Evolutionary conservation across 2,888 invertebrate genomes (phyloP), one percentile per base, ranked within the genome.

Genomic region (Sesia apiformis): DNA sequence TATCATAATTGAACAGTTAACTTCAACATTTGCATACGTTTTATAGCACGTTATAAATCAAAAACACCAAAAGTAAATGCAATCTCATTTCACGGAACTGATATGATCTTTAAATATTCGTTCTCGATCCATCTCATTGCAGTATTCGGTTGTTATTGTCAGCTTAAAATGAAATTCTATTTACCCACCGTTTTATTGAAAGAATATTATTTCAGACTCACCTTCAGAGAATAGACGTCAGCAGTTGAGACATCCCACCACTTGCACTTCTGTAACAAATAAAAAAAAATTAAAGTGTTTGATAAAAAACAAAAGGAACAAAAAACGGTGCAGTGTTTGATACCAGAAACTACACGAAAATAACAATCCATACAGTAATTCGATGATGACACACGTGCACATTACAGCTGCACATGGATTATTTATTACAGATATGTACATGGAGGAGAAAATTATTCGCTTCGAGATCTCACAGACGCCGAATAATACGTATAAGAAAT

Each of bases 241-340:
- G 70, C 74, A 72, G 68, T 62, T 69, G 69, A 70, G 74, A 72
- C 86, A 86, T 87, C 76, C 78, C 84, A 77, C 72, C 72, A 72
- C 73, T 71, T 86, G 88, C 88, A 87, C 88, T 76, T 72, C 88
- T 87, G 84, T 55, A 86, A 85, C 77, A 84, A 83, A 63, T 60
- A 65, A 64, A 40, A 65, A 56, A 40, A 57, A 56, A 58, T 6
- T 7, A 46, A 7, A 43, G 8, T 43, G 23, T 23, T 23, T 23
- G 23, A 23, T 23, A 23, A 23, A n/a, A 23, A 23, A 23, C 23
- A 23, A 23, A 23, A 23, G 23, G 23, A 23, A 23, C 23, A 23
- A 23, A 23, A 23, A 23, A 23, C 1, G 23, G 23, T 23, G 23
- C 23, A 23, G 23, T 23, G 23, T 23, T 23, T 23, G 23, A 23